Percentiles rank a stretch among this genome's conserved stretches.
These are phyloP conservation scores for Chromobotia macracanthus DNA, from an alignment of 2,797 vertebrate genomes.

Conservation along the genomic window DNA sequence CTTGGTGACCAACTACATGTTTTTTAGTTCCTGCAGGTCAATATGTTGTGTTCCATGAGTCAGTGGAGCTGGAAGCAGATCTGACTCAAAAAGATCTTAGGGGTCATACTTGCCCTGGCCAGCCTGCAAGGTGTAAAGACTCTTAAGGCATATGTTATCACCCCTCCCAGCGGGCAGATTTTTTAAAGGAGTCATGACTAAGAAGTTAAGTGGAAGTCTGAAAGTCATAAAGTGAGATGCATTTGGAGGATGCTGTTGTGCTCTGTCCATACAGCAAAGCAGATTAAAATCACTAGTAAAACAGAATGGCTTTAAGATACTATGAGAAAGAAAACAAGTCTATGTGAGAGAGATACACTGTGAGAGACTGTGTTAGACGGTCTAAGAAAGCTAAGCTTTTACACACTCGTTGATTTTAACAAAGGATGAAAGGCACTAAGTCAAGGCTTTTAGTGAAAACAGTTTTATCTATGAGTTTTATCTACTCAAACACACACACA, in stretches of 20 bases:
- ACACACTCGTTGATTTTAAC: no score
- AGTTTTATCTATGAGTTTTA: no score
- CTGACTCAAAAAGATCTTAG: conserved; percentile 35
- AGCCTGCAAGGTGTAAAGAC: conserved; percentile 26
- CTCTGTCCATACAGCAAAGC: neutral
- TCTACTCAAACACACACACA: neutral
- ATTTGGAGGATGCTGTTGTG: conserved; percentile 12
- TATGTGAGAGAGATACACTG: no score
- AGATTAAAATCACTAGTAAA: neutral
- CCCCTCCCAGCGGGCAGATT: conserved; percentile 19
- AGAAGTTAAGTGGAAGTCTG: conserved; percentile 17
- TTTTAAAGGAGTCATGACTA: conserved; percentile 43
- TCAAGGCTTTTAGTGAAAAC: no score
- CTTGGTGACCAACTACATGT: conserved; percentile 20
- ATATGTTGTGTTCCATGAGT: conserved; percentile 23
- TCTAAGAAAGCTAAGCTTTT: no score
- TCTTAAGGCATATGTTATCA: conserved; percentile 22
- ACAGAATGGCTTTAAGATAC: neutral
- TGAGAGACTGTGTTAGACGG: no score
- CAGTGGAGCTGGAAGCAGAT: conserved; percentile 22
- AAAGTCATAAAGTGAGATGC: conserved; percentile 36
- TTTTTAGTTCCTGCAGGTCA: conserved; percentile 24
- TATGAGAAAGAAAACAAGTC: neutral
- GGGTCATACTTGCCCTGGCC: conserved; percentile 25
- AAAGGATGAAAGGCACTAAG: no score